Evolutionary conservation across 2,888 invertebrate genomes (phyloP).

Genomic region (Branchellion lobata): DNA sequence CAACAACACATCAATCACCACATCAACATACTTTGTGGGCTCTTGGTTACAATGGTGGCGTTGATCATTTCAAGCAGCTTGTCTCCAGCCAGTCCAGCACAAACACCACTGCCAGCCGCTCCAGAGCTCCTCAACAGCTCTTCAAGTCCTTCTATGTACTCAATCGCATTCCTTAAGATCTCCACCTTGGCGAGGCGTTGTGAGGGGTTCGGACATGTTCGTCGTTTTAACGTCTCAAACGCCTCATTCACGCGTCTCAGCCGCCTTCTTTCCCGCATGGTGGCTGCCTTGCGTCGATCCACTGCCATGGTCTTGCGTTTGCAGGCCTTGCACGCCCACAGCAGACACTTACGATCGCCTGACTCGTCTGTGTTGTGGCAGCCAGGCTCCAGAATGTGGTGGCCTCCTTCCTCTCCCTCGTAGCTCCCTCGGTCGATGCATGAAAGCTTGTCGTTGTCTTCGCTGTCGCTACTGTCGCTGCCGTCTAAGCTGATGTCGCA

Average conservation of each 20-base stretch:
- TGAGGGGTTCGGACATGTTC: conserved; percentile 91
- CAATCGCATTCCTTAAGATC: conserved; percentile 93
- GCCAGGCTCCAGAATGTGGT: conserved; percentile 63
- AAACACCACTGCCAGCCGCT: conserved; percentile 23
- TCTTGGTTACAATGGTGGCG: conserved; percentile 10
- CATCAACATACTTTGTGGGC: background rate
- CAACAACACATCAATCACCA: too few relatives aligned
- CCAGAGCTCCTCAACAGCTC: conserved; percentile 58
- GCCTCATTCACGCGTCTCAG: conserved; percentile 97
- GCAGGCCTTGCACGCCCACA: conserved; percentile 97
- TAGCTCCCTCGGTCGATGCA: background rate
- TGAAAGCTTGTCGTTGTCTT: conserved; percentile 39
- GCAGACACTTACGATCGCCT: conserved; percentile 73
- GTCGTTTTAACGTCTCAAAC: conserved; percentile 86
- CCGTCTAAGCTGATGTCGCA: conserved; percentile 29
- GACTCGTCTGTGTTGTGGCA: conserved; percentile 59
- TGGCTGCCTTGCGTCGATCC: conserved; percentile 94
- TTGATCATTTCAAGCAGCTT: background rate
- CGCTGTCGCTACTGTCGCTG: conserved; percentile 41
- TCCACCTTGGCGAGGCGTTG: conserved; percentile 95
- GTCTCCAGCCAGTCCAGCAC: background rate
- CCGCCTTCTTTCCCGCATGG: conserved; percentile 85
- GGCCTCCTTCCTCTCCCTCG: conserved; percentile 55
- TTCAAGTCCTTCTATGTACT: conserved; percentile 80
- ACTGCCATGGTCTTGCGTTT: conserved; percentile 87